Percentiles rank a stretch among this genome's conserved stretches.
Conservation (phyloP, 2,888 invertebrate species). For the Parasteatoda lunata region DNA sequence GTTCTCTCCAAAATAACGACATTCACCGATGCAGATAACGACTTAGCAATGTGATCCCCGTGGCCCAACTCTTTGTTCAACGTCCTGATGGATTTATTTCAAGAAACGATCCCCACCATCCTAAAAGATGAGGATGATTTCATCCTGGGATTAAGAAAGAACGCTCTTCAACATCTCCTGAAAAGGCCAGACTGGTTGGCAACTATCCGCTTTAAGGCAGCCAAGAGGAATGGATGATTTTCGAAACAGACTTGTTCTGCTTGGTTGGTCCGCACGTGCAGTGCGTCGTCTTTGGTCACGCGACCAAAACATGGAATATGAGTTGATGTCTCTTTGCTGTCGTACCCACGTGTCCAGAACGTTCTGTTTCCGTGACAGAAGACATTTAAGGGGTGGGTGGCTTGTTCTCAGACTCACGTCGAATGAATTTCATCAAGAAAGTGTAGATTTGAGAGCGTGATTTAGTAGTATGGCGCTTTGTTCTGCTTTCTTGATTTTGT, state of each 20-base stretch:
- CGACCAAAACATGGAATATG: conserved; percentile 15
- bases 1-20: background rate
- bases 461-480: too few species aligned
- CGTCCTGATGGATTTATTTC: background rate
- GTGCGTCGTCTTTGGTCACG: conserved; percentile 36
- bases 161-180: background rate
- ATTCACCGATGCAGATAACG: background rate
- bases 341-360: background rate
- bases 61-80: conserved; percentile 3
- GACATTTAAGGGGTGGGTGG: background rate
- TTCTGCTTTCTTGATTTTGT: too few species aligned
- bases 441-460: too few species aligned
- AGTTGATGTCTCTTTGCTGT: background rate
- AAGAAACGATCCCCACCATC: background rate
- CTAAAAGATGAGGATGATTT: background rate
- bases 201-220: background rate
- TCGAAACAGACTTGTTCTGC: background rate
- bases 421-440: too few species aligned
- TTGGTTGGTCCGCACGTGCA: conserved; percentile 44
- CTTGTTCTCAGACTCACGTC: too few species aligned
- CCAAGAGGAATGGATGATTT: background rate
- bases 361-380: background rate
- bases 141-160: background rate
- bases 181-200: background rate
- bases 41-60: background rate